Conservation (phyloP, 1,140 invertebrate species). For the Halictus rubicundus region DNA sequence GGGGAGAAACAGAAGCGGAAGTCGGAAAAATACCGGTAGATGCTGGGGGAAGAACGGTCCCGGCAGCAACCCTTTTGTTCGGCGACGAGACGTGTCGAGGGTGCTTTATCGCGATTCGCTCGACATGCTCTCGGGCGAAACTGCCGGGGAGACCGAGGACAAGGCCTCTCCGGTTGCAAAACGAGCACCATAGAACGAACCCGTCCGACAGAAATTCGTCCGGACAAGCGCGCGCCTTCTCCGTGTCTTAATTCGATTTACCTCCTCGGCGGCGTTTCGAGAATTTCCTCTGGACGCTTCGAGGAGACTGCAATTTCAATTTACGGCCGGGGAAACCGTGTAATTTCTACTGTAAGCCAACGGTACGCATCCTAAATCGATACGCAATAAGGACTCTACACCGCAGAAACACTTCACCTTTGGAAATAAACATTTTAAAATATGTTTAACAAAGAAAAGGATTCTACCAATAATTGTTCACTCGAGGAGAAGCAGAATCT, state of each 20-base stretch:
- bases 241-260: slow-evolving; percentile 26
- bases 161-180: neutral
- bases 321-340: neutral
- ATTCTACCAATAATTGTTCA: neutral
- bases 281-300: neutral
- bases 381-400: too few species aligned
- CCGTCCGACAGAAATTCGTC: neutral
- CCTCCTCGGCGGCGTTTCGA: neutral
- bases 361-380: too few species aligned
- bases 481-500: neutral
- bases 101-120: slow-evolving; percentile 58
- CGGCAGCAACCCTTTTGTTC: slow-evolving; percentile 50
- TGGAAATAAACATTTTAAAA: too few species aligned
- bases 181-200: neutral
- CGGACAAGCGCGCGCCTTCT: neutral
- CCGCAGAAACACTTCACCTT: too few species aligned
- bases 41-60: slow-evolving; percentile 41
- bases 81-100: slow-evolving; percentile 59
- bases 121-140: slow-evolving; percentile 29
- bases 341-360: too few species aligned
- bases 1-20: slow-evolving; percentile 1
- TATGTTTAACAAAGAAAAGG: too few species aligned
- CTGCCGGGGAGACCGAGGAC: slow-evolving; percentile 8
- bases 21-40: slow-evolving; percentile 11
- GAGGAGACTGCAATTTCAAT: neutral